A percentile compares a stretch with the other conserved stretches of the same genome.
Evolutionary conservation across 1,140 invertebrate genomes (phyloP).

Genomic region (Hesperophylax magnus): DNA sequence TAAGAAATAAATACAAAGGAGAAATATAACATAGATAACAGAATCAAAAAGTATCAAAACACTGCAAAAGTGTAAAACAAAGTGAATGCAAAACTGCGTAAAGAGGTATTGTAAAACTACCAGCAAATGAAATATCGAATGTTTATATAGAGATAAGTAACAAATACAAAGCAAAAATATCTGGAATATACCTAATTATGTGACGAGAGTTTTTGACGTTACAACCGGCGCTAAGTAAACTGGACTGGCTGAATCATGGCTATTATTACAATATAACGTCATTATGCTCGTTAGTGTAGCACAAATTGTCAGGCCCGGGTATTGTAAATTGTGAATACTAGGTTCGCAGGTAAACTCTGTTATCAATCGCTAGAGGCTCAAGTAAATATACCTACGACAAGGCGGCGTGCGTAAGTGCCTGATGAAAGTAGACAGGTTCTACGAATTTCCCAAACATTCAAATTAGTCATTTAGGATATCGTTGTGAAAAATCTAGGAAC

Average conservation of each 20-base stretch:
- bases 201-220: not conserved
- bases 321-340: not conserved
- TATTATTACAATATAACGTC: constrained; percentile 21
- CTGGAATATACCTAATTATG: too few species aligned
- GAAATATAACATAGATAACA: too few species aligned
- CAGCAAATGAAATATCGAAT: too few species aligned
- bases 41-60: too few species aligned
- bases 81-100: too few species aligned
- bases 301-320: constrained; percentile 14
- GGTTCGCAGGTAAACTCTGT: constrained; percentile 22
- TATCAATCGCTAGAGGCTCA: constrained; percentile 9
- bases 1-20: too few species aligned
- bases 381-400: not conserved
- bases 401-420: constrained; percentile 5
- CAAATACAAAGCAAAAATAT: too few species aligned
- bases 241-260: constrained; percentile 21
- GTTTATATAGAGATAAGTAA: too few species aligned
- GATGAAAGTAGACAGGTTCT: not conserved
- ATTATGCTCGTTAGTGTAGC: not conserved
- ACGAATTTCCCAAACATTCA: not conserved
- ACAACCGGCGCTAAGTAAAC: not conserved
- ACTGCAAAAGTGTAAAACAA: too few species aligned
- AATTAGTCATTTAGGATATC: constrained; percentile 12
- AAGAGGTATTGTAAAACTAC: too few species aligned
- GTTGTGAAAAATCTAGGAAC: not conserved